A percentile compares a stretch with the other conserved stretches of the same genome.
phyloP scores from a whole-genome alignment of 2,113 vertebrate species.

The Oryzias melastigma region DNA sequence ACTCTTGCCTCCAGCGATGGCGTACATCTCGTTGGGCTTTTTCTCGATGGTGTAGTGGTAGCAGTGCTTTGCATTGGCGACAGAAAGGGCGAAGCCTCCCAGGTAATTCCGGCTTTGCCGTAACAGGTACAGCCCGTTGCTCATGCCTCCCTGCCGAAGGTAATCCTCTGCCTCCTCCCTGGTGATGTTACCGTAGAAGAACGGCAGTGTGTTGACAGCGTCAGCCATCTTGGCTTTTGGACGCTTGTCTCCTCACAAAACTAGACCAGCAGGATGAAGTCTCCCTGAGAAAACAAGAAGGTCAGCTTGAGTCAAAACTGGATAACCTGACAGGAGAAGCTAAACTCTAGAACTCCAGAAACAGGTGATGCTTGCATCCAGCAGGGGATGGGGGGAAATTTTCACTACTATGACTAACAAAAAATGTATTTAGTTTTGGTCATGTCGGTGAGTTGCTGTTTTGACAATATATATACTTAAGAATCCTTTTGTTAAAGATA shows the following conservation, averaged over 20 bases:
- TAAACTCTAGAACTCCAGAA: too few relatives aligned
- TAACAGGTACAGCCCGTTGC: constrained; percentile 85
- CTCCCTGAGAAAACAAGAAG: constrained; percentile 17
- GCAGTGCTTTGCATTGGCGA: constrained; percentile 78
- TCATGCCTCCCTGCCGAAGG: constrained; percentile 80
- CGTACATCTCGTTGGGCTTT: constrained; percentile 84
- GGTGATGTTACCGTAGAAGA: constrained; percentile 95
- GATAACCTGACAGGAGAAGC: too few relatives aligned
- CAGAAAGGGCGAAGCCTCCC: constrained; percentile 89
- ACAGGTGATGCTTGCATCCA: too few relatives aligned
- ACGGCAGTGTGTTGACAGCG: constrained; percentile 79
- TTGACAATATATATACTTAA: too few relatives aligned
- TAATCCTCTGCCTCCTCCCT: constrained; percentile 91
- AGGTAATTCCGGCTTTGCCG: constrained; percentile 94
- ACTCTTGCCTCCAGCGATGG: constrained; percentile 88
- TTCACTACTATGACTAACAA: too few relatives aligned
- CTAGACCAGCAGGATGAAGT: constrained; percentile 15
- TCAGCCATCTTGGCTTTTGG: constrained; percentile 64
- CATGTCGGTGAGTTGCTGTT: too few relatives aligned
- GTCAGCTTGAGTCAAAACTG: not conserved
- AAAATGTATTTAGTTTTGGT: too few relatives aligned
- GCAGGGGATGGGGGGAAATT: too few relatives aligned
- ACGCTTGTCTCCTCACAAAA: not conserved
- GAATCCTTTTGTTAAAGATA: too few relatives aligned
- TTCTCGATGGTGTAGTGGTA: constrained; percentile 96